Conservation (phyloP, 2,888 invertebrate species). For the Hypercompe scribonia region DNA sequence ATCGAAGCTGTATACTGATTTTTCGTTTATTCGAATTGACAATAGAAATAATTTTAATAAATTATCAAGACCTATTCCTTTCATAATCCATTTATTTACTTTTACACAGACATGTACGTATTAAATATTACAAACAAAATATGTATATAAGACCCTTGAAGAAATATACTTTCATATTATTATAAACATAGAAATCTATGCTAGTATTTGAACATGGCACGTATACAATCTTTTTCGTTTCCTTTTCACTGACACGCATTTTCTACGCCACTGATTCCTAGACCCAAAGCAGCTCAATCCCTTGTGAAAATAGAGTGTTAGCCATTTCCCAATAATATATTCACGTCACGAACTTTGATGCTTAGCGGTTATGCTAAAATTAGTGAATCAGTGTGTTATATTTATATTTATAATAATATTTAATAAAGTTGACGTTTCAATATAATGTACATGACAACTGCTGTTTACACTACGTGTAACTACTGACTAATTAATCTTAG, state of each 20-base stretch:
- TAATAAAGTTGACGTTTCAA: constrained; percentile 1
- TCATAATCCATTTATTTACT: not conserved
- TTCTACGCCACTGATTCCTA: constrained; percentile 8
- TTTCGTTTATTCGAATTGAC: not conserved
- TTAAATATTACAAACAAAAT: not conserved
- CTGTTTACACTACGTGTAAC: not conserved
- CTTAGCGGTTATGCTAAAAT: not conserved
- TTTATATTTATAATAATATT: not conserved
- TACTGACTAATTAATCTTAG: no score
- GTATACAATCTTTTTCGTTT: not conserved
- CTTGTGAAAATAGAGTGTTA: constrained; percentile 48
- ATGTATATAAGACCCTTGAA: not conserved
- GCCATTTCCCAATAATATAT: constrained; percentile 42
- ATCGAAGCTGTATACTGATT: not conserved
- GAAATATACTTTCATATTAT: not conserved
- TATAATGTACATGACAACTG: not conserved
- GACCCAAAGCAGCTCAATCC: constrained; percentile 38
- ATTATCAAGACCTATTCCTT: not conserved
- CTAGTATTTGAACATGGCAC: not conserved
- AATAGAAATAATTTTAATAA: not conserved
- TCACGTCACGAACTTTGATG: constrained; percentile 32
- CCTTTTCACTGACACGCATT: constrained; percentile 6
- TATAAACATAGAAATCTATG: not conserved
- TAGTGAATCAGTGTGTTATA: not conserved
- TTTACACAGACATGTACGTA: not conserved